Evolutionary conservation across 2,113 vertebrate species (phyloP), one percentile per base, ranked within the genome.

Genomic region (Phylloscopus whistleri): DNA sequence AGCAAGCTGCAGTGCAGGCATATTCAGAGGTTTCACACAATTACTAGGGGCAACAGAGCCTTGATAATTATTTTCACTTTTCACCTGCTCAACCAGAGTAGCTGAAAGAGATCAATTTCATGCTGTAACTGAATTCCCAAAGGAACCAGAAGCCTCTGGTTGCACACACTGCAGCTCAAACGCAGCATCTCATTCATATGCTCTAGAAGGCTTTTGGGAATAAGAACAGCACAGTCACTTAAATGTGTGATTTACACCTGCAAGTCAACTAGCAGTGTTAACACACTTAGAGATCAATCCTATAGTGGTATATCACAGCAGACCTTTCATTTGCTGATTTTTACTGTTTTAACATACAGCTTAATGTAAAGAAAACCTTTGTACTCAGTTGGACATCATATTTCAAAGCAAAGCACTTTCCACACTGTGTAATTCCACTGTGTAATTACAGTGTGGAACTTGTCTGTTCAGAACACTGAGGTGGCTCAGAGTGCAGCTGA

Each of bases 11-110:
- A 94, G n/a, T 19, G 79, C 69, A 68, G 82, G 84, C 87, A 66
- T 56, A 80, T 78, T 87, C 69, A 76, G 58, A 84, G 82, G 51
- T 85, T 95, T 95, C 87, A 94, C 63, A 77, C 63, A 62, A 93
- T 94, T 93, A 91, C 79, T 56, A 60, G 69, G 84, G 94, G 87
- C 75, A 80, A 95, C 35, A 55, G 84, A 86, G 91, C 87, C 95
- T 93, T 88, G 66, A 87, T 90, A 96, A 95, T 94, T 90, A 89
- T 96, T 97, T 97, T 95, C 58, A 78, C 93, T 95, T 95, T 96
- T 95, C 86, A 97, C 95, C 92, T 97, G 89, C 76, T 94, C 84
- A 77, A 77, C 69, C 33, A 75, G 60, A 95, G 84, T 74, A 73
- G 78, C 68, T 92, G 84, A 92, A 95, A 84, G 75, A 96, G 92